A percentile compares a stretch with the other conserved stretches of the same genome.
phyloP scores from a whole-genome alignment of 2,113 vertebrate species.

The Oncorhynchus tshawytscha region DNA sequence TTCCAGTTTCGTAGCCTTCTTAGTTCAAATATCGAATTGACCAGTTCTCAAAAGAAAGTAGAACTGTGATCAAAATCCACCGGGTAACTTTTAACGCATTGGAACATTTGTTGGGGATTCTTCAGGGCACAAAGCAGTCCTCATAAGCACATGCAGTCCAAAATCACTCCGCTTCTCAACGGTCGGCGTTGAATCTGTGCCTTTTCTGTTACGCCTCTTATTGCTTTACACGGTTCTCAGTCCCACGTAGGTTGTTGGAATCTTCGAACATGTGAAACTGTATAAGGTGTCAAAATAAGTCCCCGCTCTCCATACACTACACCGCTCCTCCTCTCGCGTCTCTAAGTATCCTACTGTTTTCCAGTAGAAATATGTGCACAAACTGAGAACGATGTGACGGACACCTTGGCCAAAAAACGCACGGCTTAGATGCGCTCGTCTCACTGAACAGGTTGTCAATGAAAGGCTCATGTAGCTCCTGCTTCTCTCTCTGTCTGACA shows the following conservation, averaged over 20 bases:
- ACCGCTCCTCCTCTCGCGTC: conserved; percentile 27
- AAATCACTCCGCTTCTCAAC: background rate
- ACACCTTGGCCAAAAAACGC: conserved; percentile 27
- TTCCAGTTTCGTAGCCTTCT: too few relatives aligned
- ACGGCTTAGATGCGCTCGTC: conserved; percentile 49
- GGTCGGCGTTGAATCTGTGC: too few relatives aligned
- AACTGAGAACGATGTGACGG: conserved; percentile 69
- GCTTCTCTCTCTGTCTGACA: background rate
- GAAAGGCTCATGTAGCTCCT: background rate
- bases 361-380: conserved; percentile 69
- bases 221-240: too few relatives aligned
- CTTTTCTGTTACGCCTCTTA: too few relatives aligned
- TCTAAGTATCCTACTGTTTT: conserved; percentile 53
- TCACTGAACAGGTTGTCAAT: conserved; percentile 66
- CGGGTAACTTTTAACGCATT: conserved; percentile 21
- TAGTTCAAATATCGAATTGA: conserved; percentile 1
- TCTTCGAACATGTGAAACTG: background rate
- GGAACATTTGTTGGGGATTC: conserved; percentile 6
- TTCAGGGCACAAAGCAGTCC: background rate
- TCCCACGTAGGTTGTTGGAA: background rate
- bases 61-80: background rate
- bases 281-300: conserved; percentile 41
- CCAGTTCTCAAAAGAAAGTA: conserved; percentile 28
- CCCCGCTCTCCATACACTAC: conserved; percentile 55
- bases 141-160: conserved; percentile 4